Conservation (phyloP, 2,797 vertebrate genomes). For the Liparis tanakae region DNA sequence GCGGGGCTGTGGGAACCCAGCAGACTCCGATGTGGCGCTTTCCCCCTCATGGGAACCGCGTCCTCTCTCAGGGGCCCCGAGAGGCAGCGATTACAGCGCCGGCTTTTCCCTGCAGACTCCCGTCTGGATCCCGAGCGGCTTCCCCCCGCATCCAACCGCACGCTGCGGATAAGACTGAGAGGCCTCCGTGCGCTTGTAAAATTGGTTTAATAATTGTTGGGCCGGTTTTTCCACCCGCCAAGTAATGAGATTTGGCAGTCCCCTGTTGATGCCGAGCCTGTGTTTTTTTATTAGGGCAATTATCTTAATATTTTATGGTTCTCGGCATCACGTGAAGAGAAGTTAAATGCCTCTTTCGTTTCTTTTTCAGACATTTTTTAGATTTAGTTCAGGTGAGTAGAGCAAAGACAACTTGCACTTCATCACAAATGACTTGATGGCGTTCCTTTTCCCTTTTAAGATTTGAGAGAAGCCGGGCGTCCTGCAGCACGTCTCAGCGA, state of each 20-base stretch:
- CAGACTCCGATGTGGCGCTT: constrained; percentile 28
- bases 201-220: constrained; percentile 60
- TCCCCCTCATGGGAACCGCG: constrained; percentile 59
- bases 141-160: constrained; percentile 43
- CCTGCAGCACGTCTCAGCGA: too few species aligned
- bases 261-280: constrained; percentile 29
- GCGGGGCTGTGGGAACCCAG: constrained; percentile 63
- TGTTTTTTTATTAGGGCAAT: constrained; percentile 67
- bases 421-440: background rate
- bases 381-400: constrained; percentile 33
- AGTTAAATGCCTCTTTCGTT: constrained; percentile 20
- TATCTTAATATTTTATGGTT: constrained; percentile 58
- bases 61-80: constrained; percentile 31
- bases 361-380: constrained; percentile 23
- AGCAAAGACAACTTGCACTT: constrained; percentile 1
- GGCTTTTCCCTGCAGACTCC: constrained; percentile 45
- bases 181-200: constrained; percentile 64
- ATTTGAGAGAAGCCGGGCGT: too few species aligned
- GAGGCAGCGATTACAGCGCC: constrained; percentile 44
- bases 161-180: constrained; percentile 47
- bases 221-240: constrained; percentile 66
- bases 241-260: constrained; percentile 48
- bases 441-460: too few species aligned
- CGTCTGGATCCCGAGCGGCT: constrained; percentile 36
- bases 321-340: constrained; percentile 19